These are phyloP conservation scores for Leuctra nigra DNA, from an alignment of 2,888 invertebrate species.

Conservation along the genomic window DNA sequence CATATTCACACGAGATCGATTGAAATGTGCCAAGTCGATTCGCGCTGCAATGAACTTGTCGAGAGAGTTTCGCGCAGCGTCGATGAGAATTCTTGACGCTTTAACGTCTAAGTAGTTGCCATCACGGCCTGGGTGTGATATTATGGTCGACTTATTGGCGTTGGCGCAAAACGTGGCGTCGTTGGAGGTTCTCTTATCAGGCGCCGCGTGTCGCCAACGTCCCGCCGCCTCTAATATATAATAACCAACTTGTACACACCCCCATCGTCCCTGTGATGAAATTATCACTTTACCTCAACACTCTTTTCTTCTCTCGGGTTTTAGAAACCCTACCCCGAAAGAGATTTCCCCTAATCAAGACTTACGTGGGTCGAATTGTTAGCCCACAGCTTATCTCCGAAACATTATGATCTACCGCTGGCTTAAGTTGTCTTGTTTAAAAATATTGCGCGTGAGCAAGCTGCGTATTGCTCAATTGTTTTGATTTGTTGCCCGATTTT, in stretches of 20 bases:
- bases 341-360: slow-evolving; percentile 9
- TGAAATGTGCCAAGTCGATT: too few species aligned
- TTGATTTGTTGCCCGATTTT: slow-evolving; percentile 7
- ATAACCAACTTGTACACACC: slow-evolving; percentile 13
- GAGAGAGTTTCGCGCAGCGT: too few species aligned
- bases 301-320: neutral
- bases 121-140: slow-evolving; percentile 11
- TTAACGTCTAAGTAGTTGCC: slow-evolving; percentile 16
- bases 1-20: too few species aligned
- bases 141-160: slow-evolving; percentile 18
- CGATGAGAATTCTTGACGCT: too few species aligned
- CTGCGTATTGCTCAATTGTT: neutral
- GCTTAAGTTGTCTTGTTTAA: slow-evolving; percentile 8
- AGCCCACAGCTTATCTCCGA: slow-evolving; percentile 3
- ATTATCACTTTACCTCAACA: slow-evolving; percentile 11
- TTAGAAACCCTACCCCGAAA: too few species aligned
- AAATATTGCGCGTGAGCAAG: neutral
- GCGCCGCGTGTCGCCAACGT: slow-evolving; percentile 13
- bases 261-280: slow-evolving; percentile 7
- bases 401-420: slow-evolving; percentile 7
- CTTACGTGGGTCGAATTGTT: neutral
- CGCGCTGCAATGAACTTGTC: too few species aligned
- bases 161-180: neutral
- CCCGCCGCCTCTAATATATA: slow-evolving; percentile 14
- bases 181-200: slow-evolving; percentile 13